phyloP scores from a whole-genome alignment of 2,797 vertebrate species.

The Mastacembelus armatus region DNA sequence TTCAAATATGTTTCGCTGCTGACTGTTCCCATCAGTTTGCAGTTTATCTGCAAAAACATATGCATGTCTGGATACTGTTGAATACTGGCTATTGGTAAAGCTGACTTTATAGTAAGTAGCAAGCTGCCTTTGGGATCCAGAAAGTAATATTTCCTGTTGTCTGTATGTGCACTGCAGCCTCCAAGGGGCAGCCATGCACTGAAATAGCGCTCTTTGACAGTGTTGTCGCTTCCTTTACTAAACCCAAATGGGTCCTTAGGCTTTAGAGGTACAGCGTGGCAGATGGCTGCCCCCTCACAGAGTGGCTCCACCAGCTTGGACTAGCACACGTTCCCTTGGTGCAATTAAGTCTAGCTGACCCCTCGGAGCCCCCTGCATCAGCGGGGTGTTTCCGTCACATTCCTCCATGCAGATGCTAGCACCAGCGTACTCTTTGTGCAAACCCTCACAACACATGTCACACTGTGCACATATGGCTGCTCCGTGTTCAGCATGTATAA shows the following conservation, averaged over 20 bases:
- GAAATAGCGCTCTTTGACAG: constrained; percentile 49
- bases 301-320: constrained; percentile 69
- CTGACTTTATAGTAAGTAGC: background rate
- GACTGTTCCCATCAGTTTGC: too few relatives aligned
- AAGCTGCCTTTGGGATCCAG: background rate
- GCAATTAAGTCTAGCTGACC: constrained; percentile 83
- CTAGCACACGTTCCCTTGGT: constrained; percentile 78
- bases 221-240: constrained; percentile 49
- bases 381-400: constrained; percentile 77
- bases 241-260: constrained; percentile 64
- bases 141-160: constrained; percentile 13
- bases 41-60: background rate
- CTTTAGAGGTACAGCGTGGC: constrained; percentile 63
- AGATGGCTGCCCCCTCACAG: constrained; percentile 75
- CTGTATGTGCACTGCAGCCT: constrained; percentile 14
- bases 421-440: constrained; percentile 47
- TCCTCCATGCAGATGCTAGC: constrained; percentile 77
- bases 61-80: background rate
- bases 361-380: constrained; percentile 72
- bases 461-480: constrained; percentile 80
- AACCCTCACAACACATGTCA: constrained; percentile 61
- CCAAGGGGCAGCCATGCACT: constrained; percentile 11
- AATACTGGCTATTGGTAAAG: background rate
- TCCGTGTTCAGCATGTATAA: constrained; percentile 75
- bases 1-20: too few relatives aligned